A percentile compares a stretch with the other conserved stretches of the same genome.
phyloP scores from a whole-genome alignment of 1,140 invertebrate genomes.

The Ceratitis capitata region DNA sequence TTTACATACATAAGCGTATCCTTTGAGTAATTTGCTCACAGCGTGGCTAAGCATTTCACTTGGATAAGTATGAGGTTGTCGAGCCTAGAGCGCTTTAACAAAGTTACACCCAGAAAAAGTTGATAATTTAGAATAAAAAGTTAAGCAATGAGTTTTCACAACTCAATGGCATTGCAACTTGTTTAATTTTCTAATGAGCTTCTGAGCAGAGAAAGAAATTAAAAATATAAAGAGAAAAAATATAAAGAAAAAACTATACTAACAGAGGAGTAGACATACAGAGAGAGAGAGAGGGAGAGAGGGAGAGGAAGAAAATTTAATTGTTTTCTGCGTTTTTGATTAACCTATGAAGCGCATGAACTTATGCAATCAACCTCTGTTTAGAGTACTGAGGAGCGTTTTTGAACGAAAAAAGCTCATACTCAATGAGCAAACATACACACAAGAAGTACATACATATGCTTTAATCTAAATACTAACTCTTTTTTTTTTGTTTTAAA shows the following conservation, averaged over 20 bases:
- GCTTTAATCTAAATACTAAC: neutral
- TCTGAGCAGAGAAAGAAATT: neutral
- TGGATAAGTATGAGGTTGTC: neutral
- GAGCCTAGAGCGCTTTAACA: neutral
- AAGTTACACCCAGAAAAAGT: neutral
- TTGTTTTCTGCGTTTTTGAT: neutral
- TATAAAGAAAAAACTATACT: neutral
- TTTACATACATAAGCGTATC: neutral
- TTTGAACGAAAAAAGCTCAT: neutral
- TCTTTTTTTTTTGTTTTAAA: neutral
- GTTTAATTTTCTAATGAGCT: slow-evolving; percentile 7
- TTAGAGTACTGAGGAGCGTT: neutral
- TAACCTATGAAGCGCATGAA: neutral
- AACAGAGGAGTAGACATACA: too few species aligned
- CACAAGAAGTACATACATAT: neutral
- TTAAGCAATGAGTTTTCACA: neutral
- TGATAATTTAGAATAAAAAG: neutral
- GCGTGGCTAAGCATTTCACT: neutral
- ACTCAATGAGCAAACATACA: neutral
- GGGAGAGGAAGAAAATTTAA: too few species aligned
- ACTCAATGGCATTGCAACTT: neutral
- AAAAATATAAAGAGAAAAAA: neutral
- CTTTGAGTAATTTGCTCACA: neutral
- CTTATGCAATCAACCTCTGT: neutral
- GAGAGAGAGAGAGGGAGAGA: too few species aligned